phyloP scores from a whole-genome alignment of 1,140 invertebrate species.

The Magallana ariakensis region DNA sequence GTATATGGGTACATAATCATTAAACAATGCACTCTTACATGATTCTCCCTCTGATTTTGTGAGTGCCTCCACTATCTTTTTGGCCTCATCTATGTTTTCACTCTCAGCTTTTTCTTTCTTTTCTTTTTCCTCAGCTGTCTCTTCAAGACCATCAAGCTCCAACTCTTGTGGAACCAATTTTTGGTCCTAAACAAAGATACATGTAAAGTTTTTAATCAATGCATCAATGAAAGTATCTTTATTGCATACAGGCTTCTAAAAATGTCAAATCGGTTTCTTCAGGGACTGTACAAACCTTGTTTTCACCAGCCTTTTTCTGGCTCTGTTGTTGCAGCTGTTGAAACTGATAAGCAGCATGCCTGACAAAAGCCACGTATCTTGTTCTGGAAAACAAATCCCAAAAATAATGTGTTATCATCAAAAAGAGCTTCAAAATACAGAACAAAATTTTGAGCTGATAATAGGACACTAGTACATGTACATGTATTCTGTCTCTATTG shows the following conservation, averaged over 20 bases:
- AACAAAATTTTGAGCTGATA: too few relatives aligned
- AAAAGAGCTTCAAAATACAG: too few relatives aligned
- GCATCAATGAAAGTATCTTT: too few relatives aligned
- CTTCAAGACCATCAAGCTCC: constrained; percentile 50
- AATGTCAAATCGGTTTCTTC: background rate
- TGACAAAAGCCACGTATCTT: constrained; percentile 97
- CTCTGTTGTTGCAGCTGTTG: constrained; percentile 89
- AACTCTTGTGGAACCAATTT: constrained; percentile 32
- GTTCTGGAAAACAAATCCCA: constrained; percentile 77
- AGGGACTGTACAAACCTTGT: background rate
- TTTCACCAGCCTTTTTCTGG: constrained; percentile 54
- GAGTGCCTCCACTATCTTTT: constrained; percentile 94
- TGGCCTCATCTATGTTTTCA: constrained; percentile 91
- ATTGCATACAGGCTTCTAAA: too few relatives aligned
- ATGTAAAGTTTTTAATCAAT: too few relatives aligned
- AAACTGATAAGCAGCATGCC: constrained; percentile 95
- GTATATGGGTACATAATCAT: background rate
- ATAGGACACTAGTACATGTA: too few relatives aligned
- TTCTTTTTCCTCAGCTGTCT: constrained; percentile 61
- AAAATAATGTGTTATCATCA: background rate
- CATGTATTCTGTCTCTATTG: too few relatives aligned
- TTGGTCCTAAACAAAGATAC: constrained; percentile 21
- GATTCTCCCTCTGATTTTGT: constrained; percentile 80
- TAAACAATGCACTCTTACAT: constrained; percentile 56
- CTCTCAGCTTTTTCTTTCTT: constrained; percentile 83